Percentiles rank a stretch among this genome's conserved stretches.
Conservation (phyloP, 2,888 invertebrate genomes). For the Oasisia sp. region DNA sequence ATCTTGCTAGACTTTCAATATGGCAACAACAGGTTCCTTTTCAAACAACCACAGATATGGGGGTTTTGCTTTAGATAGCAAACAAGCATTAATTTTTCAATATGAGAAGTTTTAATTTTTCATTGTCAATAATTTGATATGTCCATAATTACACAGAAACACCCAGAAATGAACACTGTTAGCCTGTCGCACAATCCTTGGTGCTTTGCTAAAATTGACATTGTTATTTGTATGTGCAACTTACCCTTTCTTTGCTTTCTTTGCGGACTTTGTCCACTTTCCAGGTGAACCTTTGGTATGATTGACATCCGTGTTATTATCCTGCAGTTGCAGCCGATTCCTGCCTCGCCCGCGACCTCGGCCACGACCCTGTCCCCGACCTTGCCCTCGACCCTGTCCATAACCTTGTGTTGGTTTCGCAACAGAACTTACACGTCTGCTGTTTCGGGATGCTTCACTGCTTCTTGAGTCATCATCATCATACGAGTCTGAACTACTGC, state of each 20-base stretch:
- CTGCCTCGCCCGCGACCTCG: background rate
- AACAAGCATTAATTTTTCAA: no score
- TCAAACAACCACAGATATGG: no score
- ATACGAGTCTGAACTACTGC: background rate
- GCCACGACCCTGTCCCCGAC: background rate
- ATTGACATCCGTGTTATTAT: background rate
- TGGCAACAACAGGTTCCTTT: no score
- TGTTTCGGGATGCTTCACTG: background rate
- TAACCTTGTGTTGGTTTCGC: background rate
- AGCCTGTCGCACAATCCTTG: no score
- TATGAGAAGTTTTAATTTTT: no score
- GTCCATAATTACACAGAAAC: no score
- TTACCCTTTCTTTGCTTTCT: background rate
- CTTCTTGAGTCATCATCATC: background rate
- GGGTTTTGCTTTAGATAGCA: no score
- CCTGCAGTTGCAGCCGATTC: background rate
- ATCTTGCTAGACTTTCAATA: no score
- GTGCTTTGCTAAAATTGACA: no score
- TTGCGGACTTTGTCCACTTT: background rate
- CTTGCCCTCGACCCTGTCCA: background rate
- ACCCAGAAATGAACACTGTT: no score
- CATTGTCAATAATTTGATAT: no score
- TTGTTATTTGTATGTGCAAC: background rate
- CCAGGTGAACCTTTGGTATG: background rate
- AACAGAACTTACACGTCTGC: background rate